Conservation (phyloP, 2,797 vertebrate genomes). For the Pangasius djambal region DNA sequence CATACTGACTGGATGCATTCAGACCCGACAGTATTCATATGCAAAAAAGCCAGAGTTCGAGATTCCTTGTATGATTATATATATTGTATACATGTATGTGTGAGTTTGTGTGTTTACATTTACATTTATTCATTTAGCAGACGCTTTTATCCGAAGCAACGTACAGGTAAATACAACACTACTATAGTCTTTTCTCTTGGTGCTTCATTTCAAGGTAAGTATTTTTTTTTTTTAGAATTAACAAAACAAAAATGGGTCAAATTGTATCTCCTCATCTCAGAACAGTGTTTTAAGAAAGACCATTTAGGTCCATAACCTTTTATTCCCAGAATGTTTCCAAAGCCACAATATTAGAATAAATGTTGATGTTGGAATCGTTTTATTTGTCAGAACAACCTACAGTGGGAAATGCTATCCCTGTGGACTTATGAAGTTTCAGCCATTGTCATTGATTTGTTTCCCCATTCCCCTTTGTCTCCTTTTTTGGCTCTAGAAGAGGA, state of each 20-base stretch:
- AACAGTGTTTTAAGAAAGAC: background rate
- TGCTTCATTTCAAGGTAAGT: background rate
- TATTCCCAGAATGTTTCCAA: background rate
- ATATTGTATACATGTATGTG: background rate
- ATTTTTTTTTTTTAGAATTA: background rate
- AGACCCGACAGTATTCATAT: constrained; percentile 82
- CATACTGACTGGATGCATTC: constrained; percentile 86
- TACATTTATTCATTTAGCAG: too few relatives aligned
- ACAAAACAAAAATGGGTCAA: too few relatives aligned
- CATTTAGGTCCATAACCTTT: background rate
- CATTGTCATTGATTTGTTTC: background rate
- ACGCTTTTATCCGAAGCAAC: too few relatives aligned
- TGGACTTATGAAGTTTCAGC: background rate
- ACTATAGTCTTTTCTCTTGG: constrained; percentile 51
- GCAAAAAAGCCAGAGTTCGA: constrained; percentile 78
- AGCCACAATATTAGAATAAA: background rate
- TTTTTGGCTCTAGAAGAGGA: constrained; percentile 35
- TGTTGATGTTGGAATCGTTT: constrained; percentile 3
- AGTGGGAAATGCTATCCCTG: constrained; percentile 32
- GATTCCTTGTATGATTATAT: constrained; percentile 71
- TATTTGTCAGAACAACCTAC: constrained; percentile 5
- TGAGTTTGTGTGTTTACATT: background rate
- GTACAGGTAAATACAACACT: background rate
- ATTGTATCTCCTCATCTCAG: background rate
- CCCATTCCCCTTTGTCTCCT: too few relatives aligned